A percentile compares a stretch with the other conserved stretches of the same genome.
These are phyloP conservation scores for Belgica antarctica DNA, from an alignment of 2,888 invertebrate species.

Conservation along the genomic window DNA sequence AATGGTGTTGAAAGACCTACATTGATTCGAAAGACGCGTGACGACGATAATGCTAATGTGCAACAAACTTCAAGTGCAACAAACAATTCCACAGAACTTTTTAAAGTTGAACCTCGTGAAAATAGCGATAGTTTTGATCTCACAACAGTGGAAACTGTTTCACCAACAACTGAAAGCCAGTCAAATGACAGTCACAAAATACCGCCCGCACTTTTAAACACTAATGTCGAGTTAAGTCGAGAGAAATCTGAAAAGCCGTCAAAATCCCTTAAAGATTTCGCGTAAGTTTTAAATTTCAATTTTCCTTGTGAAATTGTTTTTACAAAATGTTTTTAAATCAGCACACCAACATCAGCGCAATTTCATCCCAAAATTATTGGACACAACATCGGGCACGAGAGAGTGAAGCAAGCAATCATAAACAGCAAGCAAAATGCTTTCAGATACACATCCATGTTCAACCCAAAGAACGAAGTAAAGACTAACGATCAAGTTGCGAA, in stretches of 20 bases:
- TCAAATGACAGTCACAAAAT: conserved; percentile 21
- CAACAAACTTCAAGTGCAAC: no score
- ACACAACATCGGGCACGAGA: neutral
- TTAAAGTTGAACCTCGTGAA: no score
- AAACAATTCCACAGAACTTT: no score
- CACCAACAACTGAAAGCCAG: neutral
- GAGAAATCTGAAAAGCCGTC: neutral
- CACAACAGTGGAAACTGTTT: no score
- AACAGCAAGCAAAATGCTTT: conserved; percentile 26
- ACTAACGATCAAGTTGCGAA: conserved; percentile 24
- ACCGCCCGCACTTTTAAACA: conserved; percentile 22
- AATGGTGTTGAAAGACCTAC: no score
- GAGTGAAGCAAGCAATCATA: conserved; percentile 30
- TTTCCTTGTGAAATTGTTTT: no score
- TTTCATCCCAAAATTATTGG: neutral
- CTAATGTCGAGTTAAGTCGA: neutral
- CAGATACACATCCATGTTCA: neutral
- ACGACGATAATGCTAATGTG: no score
- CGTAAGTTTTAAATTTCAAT: neutral
- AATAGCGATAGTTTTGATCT: no score
- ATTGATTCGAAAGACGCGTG: no score
- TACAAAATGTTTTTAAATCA: neutral
- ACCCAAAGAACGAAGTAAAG: conserved; percentile 1
- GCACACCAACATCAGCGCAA: no score
- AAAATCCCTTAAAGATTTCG: conserved; percentile 2